Evolutionary conservation across 2,888 invertebrate species (phyloP), one percentile per base, ranked within the genome.

Genomic region (Xylota segnis): DNA sequence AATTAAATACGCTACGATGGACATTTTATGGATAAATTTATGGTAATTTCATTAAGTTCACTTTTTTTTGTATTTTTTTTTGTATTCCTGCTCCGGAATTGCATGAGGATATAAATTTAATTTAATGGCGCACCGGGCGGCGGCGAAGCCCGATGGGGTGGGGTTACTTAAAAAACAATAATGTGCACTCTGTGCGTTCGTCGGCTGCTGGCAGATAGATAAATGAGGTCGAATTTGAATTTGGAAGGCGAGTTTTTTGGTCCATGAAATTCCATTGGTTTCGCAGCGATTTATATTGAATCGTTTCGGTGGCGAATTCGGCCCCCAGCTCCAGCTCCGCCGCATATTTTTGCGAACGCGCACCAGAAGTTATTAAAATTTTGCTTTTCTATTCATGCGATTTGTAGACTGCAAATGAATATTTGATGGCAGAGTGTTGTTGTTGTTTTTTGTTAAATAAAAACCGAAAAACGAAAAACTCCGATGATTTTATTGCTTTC

Each of bases 11-110:
- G 68, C 86, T 70, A 82, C 86, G 61, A 77, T 77, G 82, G 82
- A 86, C 76, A 77, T 86, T 86, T 86, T 86, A 86, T 86, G 77
- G 86, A 86, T 82, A 86, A 86, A 86, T 86, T 86, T 86, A 86
- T 86, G 86, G 86, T 82, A 86, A 86, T 86, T 86, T 86, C 71
- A 86, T 86, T 86, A 86, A 86, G 86, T 77, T 86, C 52, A 34
- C 34, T 27, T 40, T 50, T 68, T 50, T 47, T 45, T 56, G 9
- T n/a, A 12, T 9, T 32, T 52, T 75, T 14, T 65, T 34, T 18
- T 16, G 68, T n/a, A n/a, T n/a, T n/a, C n/a, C 56, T 72, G 37
- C 68, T 63, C 75, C 75, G 81, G 72, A 86, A 76, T 76, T 68
- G 86, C 86, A 82, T 66, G 32, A 76, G 86, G 72, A 86, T 86